phyloP scores from a whole-genome alignment of 2,888 invertebrate genomes.

The Heliothis peltigera region DNA sequence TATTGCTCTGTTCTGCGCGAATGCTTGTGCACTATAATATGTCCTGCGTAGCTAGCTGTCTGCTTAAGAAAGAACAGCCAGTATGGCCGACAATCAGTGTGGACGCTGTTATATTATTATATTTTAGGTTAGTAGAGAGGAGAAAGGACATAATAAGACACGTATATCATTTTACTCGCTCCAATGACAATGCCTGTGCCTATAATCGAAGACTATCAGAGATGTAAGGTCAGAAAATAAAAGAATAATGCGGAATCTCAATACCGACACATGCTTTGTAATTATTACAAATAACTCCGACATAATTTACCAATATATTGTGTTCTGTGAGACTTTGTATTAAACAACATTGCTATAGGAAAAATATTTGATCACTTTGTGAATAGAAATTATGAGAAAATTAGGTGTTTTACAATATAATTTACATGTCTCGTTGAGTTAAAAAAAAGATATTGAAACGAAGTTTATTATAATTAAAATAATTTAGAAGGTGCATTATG shows the following conservation, averaged over 20 bases:
- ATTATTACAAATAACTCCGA: conserved; percentile 28
- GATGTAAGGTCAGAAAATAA: conserved; percentile 51
- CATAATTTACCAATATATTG: conserved; percentile 25
- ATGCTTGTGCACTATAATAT: too few relatives aligned
- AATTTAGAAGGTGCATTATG: too few relatives aligned
- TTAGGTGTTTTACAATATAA: too few relatives aligned
- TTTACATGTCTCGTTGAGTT: too few relatives aligned
- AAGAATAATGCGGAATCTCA: conserved; percentile 45
- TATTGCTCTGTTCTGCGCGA: too few relatives aligned
- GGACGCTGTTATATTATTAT: too few relatives aligned
- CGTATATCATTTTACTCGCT: background rate
- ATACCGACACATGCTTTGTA: conserved; percentile 53
- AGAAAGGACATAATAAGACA: background rate
- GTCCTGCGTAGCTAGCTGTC: too few relatives aligned
- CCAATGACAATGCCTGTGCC: conserved; percentile 44
- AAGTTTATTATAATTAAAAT: too few relatives aligned
- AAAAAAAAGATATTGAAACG: too few relatives aligned
- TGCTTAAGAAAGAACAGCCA: too few relatives aligned
- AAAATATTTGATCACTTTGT: background rate
- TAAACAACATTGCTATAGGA: background rate
- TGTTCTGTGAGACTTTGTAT: conserved; percentile 32
- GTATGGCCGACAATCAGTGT: too few relatives aligned
- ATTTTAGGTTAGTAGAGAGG: background rate
- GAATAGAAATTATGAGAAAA: too few relatives aligned
- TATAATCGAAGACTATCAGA: conserved; percentile 41